These are phyloP conservation scores for Myotis lucifugus DNA, from an alignment of 2,113 vertebrate species.

Conservation along the genomic window DNA sequence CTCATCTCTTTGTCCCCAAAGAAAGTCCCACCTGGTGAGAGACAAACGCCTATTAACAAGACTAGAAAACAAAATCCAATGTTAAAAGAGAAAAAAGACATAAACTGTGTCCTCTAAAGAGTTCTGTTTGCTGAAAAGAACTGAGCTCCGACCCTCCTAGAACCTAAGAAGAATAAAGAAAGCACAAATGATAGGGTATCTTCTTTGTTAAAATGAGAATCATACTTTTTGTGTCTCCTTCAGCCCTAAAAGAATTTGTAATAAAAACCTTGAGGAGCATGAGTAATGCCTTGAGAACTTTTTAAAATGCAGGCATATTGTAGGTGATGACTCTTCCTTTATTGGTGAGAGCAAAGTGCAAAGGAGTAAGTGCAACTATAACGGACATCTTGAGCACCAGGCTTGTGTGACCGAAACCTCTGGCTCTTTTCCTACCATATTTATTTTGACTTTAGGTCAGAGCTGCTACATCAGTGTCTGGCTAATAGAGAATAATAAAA, in stretches of 20 bases:
- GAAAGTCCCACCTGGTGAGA: not conserved
- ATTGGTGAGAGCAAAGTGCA: not conserved
- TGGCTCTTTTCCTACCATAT: slow-evolving; percentile 1
- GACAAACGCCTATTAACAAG: not conserved
- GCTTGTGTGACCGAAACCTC: not conserved
- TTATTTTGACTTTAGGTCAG: slow-evolving; percentile 32
- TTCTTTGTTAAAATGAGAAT: not conserved
- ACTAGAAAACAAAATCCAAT: not conserved
- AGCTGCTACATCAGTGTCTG: not conserved
- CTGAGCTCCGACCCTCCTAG: not conserved
- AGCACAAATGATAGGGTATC: not conserved
- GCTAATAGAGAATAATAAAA: slow-evolving; percentile 43
- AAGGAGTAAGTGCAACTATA: not conserved
- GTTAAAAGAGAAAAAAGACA: not conserved
- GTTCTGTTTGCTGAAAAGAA: not conserved
- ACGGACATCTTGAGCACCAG: not conserved
- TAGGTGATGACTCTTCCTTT: not conserved
- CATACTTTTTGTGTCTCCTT: not conserved
- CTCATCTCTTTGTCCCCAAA: not conserved
- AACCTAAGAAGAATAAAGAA: not conserved
- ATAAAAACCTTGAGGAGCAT: not conserved
- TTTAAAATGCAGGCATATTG: not conserved
- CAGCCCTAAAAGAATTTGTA: not conserved
- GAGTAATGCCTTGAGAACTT: slow-evolving; percentile 12
- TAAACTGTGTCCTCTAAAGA: not conserved